These are phyloP conservation scores for Aphaenogaster rudis DNA, from an alignment of 1,140 invertebrate species.

Conservation along the genomic window DNA sequence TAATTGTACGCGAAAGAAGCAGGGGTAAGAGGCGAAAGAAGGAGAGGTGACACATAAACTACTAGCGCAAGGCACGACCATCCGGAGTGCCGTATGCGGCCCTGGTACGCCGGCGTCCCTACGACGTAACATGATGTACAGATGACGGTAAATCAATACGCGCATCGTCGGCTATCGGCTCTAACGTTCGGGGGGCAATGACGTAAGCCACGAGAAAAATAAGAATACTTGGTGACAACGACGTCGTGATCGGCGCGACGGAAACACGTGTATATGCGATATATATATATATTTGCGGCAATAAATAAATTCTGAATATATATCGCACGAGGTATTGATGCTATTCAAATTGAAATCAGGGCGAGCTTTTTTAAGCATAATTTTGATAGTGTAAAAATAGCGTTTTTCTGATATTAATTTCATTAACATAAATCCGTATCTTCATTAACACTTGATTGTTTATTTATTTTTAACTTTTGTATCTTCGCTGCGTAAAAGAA, in stretches of 20 bases:
- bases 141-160: constrained; percentile 86
- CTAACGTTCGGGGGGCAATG: neutral
- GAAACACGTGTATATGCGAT: neutral
- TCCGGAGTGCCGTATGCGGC: constrained; percentile 76
- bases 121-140: constrained; percentile 86
- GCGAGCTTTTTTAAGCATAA: neutral
- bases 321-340: neutral
- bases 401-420: neutral
- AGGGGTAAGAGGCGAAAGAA: neutral
- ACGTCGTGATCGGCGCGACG: neutral
- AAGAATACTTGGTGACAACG: neutral
- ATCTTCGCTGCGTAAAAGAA: neutral
- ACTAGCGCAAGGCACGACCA: constrained; percentile 57
- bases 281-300: neutral
- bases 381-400: neutral
- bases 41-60: constrained; percentile 62
- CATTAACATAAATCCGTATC: neutral
- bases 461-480: neutral
- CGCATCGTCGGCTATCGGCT: constrained; percentile 57
- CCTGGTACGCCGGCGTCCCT: constrained; percentile 85
- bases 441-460: neutral
- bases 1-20: constrained; percentile 3
- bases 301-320: neutral
- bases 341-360: neutral
- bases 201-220: neutral